phyloP scores from a whole-genome alignment of 2,888 invertebrate species.

The Oscheius sp. region DNA sequence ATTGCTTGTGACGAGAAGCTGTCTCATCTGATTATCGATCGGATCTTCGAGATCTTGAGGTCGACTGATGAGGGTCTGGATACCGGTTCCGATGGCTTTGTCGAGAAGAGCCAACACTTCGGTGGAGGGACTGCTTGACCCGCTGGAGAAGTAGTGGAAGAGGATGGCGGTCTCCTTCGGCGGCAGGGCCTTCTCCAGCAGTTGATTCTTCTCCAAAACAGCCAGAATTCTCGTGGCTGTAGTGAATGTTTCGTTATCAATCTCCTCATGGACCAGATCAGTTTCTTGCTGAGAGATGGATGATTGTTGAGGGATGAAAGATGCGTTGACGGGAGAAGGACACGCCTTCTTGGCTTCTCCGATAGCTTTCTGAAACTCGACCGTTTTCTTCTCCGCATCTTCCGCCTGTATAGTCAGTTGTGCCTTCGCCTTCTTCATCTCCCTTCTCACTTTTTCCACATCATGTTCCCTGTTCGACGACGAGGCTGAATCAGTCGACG shows the following conservation, averaged over 20 bases:
- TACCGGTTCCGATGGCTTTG: slow-evolving; percentile 8
- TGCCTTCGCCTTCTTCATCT: background rate
- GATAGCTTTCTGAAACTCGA: background rate
- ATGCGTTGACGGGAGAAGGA: too few species aligned
- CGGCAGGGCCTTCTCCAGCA: slow-evolving; percentile 11
- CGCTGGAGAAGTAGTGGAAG: background rate
- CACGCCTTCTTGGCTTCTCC: slow-evolving; percentile 11
- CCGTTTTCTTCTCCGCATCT: slow-evolving; percentile 4
- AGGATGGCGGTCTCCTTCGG: background rate
- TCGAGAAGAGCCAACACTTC: slow-evolving; percentile 22
- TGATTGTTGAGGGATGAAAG: too few species aligned
- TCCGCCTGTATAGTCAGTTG: background rate
- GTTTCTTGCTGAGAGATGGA: too few species aligned
- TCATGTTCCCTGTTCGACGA: background rate
- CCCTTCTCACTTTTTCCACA: background rate
- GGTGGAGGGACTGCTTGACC: background rate
- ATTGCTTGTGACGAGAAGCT: background rate
- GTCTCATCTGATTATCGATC: slow-evolving; percentile 19
- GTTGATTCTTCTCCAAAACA: slow-evolving; percentile 20
- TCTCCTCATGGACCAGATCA: too few species aligned
- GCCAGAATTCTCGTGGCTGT: slow-evolving; percentile 6
- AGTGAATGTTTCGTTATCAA: background rate
- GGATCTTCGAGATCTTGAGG: slow-evolving; percentile 22
- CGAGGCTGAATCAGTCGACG: background rate
- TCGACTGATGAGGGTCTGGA: slow-evolving; percentile 1